Base-by-base conservation (phyloP, 2,888 invertebrate genomes). In the Lasioglossum figueresi region DNA sequence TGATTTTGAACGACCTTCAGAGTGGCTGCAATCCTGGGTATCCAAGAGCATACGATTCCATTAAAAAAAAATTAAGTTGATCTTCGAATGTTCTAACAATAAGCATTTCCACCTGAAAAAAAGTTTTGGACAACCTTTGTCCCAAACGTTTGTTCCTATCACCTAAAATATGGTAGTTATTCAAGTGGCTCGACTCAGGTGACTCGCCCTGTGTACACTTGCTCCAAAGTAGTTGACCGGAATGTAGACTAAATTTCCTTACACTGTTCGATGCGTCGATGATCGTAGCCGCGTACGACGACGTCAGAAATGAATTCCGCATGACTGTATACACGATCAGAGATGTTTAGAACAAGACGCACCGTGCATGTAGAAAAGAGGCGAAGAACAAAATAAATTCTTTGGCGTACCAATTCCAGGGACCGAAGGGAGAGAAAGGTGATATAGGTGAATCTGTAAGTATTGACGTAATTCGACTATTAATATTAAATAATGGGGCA, bases 341-440 rank as follows among this genome's bases (percentile, higher is more conserved):
- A n/a, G 43, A 74, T 63, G 68, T 68, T 34, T 70, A 40, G 40
- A 45, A 37, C 66, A 43, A 43, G 56, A 71, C 63, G 77, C 59
- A 34, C 78, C 84, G 84, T 77, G 83, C 75, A 78, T 80, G 85
- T 83, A 72, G 63, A 86, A 86, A 80, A 71, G 86, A 88, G 84
- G 83, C 70, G 56, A 81, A 73, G n/a, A 68, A 77, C 83, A 79
- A 79, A 89, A 85, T 88, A 88, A 89, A 89, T 88, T 80, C 83
- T 90, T 88, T 88, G 84, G 85, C 88, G 88, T 89, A 89, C 87
- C 88, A 91, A 92, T 96, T 96, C 93, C 95, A 98, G 98, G 98
- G 98, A 90, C 97, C 98, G 86, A 98, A 98, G 95, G 98, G 98
- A 90, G 98, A 98, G 95, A 98, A 98, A 95, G 98, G 98, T 93